phyloP scores from a whole-genome alignment of 64 coral and sea anemone species.

The Exaiptasia diaphana region DNA sequence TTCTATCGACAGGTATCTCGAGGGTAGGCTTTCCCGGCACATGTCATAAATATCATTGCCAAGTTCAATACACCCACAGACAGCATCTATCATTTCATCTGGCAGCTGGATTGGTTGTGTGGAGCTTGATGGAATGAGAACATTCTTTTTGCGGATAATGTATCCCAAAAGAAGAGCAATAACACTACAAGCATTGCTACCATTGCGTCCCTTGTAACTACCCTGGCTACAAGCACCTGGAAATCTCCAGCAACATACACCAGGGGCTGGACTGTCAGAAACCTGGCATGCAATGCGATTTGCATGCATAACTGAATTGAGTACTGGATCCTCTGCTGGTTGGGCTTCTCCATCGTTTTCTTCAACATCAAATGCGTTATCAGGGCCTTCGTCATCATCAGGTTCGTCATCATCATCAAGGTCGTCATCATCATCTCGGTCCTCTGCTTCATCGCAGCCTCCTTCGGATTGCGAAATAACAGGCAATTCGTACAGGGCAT shows the following conservation, averaged over 20 bases:
- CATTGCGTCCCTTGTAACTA: constrained; percentile 34
- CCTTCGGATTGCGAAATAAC: background rate
- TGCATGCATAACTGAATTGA: background rate
- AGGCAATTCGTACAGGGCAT: background rate
- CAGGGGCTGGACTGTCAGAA: background rate
- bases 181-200: constrained; percentile 47
- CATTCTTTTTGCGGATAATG: background rate
- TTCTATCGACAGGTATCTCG: constrained; percentile 49
- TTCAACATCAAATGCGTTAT: background rate
- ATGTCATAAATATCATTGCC: constrained; percentile 32
- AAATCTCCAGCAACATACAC: constrained; percentile 6
- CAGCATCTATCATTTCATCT: background rate
- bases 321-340: background rate
- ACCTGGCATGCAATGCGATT: background rate
- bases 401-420: background rate
- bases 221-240: background rate
- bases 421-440: background rate
- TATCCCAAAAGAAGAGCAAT: background rate
- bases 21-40: constrained; percentile 51
- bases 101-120: background rate
- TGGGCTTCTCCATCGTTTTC: background rate
- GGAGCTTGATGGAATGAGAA: background rate
- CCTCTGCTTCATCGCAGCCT: background rate
- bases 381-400: background rate
- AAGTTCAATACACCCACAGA: constrained; percentile 40